Evolutionary conservation across 2,888 invertebrate genomes (phyloP), one percentile per base, ranked within the genome.

Genomic region (Syritta pipiens): DNA sequence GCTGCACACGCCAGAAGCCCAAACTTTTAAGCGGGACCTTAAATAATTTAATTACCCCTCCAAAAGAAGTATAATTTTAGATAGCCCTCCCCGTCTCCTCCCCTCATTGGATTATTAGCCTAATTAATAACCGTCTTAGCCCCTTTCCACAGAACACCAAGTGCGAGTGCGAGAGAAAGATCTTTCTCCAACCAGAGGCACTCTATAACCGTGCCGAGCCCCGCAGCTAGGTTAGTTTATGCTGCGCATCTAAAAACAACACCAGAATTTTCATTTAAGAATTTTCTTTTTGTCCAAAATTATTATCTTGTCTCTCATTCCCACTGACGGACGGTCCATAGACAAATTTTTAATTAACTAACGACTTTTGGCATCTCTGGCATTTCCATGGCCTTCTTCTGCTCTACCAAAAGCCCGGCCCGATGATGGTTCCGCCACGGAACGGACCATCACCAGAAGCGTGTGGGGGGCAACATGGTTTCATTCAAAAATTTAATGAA

Each of bases 341-440:
- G 60, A 67, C 59, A 57, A 57, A 68, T 72, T 79, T 79, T 79
- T 79, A 79, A 79, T 79, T 79, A 79, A 79, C 79, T 79, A 79
- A 79, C 79, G 79, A 79, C 79, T 68, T 74, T 79, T 79, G 72
- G 67, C 62, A 72, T 79, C 67, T 57, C 46, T 9, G 62, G 67
- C 67, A 79, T 79, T 74, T 74, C 35, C 79, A 67, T 74, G 55
- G 62, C 20, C 55, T 65, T 60, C 48, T 53, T 63, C 37, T 22
- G 17, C 19, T n/a, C n/a, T n/a, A n/a, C n/a, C n/a, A n/a, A 37
- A 37, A 30, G 32, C 40, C 40, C 42, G 9, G 12, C 12, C 24
- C 40, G 28, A 46, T 49, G 28, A n/a, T 19, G 59, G 46, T 35
- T 42, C 42, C 32, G 63, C 42, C 22, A 30, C 10, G 37, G 42